These are phyloP conservation scores for Cremastinae sp. DNA, from an alignment of 2,888 invertebrate species.

Conservation along the genomic window DNA sequence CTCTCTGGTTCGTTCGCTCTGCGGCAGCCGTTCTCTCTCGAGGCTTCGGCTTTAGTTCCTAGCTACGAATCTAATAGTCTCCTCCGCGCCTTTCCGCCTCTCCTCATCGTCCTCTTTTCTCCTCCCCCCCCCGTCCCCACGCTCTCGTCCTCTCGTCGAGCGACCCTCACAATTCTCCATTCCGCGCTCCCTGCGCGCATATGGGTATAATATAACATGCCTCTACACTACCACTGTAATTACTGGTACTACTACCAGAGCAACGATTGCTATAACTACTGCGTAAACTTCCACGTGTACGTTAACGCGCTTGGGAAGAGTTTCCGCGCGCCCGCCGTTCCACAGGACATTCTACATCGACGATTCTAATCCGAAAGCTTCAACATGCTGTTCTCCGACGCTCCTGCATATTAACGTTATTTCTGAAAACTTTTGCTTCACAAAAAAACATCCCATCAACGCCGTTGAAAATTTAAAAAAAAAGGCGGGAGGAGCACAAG, in stretches of 20 bases:
- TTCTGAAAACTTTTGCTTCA: no score
- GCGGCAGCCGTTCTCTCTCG: background rate
- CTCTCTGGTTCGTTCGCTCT: background rate
- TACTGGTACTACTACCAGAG: conserved; percentile 40
- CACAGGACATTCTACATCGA: background rate
- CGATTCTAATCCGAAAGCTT: no score
- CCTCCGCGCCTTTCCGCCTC: conserved; percentile 20
- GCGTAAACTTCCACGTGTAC: conserved; percentile 7
- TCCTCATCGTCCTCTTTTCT: background rate
- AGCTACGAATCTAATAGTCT: conserved; percentile 40
- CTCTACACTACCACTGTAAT: conserved; percentile 39
- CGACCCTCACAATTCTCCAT: conserved; percentile 16
- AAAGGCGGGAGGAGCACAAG: no score
- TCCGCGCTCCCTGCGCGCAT: conserved; percentile 30
- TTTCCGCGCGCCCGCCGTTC: background rate
- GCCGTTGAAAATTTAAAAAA: no score
- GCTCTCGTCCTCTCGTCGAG: background rate
- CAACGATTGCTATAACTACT: conserved; percentile 14
- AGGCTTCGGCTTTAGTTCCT: conserved; percentile 35
- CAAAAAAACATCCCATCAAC: no score
- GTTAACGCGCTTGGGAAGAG: background rate
- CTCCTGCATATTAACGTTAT: no score
- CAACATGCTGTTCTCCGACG: no score
- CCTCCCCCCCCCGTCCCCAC: background rate
- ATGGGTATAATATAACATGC: conserved; percentile 40